phyloP scores from a whole-genome alignment of 92 coral and sea anemone species.

The Palythoa grandiflora region DNA sequence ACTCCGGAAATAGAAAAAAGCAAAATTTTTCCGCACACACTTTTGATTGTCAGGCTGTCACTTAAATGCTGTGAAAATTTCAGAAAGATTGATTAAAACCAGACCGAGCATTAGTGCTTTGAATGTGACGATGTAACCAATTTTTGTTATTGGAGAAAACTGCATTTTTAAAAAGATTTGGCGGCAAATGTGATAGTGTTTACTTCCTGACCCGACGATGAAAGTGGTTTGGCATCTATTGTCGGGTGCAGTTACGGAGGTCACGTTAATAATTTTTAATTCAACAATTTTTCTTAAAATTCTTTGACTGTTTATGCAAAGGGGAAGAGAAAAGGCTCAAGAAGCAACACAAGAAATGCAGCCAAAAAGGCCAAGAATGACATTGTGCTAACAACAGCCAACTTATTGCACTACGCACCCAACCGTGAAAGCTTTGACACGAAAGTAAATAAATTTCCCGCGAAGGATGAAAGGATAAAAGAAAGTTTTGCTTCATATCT shows the following conservation, averaged over 20 bases:
- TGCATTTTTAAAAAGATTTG: background rate
- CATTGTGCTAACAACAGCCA: background rate
- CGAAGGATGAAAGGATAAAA: conserved; percentile 9
- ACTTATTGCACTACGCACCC: conserved; percentile 6
- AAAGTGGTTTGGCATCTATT: conserved; percentile 6
- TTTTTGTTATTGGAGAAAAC: background rate
- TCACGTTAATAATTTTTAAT: too few relatives aligned
- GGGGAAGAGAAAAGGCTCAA: background rate
- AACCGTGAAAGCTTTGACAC: background rate
- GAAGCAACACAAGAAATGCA: background rate
- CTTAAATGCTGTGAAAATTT: background rate
- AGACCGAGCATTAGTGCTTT: background rate
- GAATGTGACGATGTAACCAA: background rate
- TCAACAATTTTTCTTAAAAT: too few relatives aligned
- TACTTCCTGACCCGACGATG: conserved; percentile 16
- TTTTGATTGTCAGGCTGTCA: background rate
- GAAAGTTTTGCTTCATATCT: conserved; percentile 23
- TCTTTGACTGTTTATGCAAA: background rate
- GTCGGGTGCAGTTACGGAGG: background rate
- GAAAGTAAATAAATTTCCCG: background rate
- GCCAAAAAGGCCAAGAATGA: conserved; percentile 7
- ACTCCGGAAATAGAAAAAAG: too few relatives aligned
- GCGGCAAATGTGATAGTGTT: background rate
- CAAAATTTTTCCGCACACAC: too few relatives aligned
- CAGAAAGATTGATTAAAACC: background rate